Base-by-base conservation (phyloP, 2,888 invertebrate genomes). In the Troides oblongomaculatus region DNA sequence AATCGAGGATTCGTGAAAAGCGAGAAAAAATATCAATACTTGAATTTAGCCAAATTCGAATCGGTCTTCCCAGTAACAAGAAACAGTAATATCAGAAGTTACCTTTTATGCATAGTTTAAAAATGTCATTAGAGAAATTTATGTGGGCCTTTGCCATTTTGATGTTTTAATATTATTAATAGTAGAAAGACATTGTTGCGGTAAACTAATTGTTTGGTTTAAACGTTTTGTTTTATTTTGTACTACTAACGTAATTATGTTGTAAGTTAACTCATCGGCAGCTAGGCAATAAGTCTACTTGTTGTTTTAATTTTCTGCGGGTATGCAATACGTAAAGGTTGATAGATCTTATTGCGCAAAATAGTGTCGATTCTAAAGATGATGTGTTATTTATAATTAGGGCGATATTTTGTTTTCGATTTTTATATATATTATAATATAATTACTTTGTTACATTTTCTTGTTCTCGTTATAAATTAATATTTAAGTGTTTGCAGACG, bases 391-490 rank as follows among this genome's bases (percentile, higher is more conserved):
- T 77, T 71, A 78, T 83, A 80, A 76, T 80, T 85, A 86, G 88
- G 85, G 85, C 84, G 83, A 76, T 71, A 10, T 39, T 79, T 78
- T 79, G 78, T 83, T 81, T 82, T 79, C 77, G 78, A 80, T 79
- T 78, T 82, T 82, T 85, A 84, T 81, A 82, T 81, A 79, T 76
- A 50, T 50, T 17, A 17, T 50, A 69, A 64, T 64, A 80, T 79
- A 76, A 81, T 80, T 84, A 85, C 82, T 85, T 92, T 91, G 92
- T 91, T 92, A 89, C 81, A 85, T 86, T 87, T 86, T 89, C 85
- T 90, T 90, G 88, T 91, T 92, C 87, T 90, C 88, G 88, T 86
- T 85, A 81, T 88, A 86, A 85, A 86, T 89, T 84, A 88, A 87
- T 87, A 82, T 85, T 87, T 21, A 88, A 87, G 83, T 83, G 90